A percentile compares a stretch with the other conserved stretches of the same genome.
phyloP scores from a whole-genome alignment of 2,113 vertebrate genomes.

The Colaptes auratus region DNA sequence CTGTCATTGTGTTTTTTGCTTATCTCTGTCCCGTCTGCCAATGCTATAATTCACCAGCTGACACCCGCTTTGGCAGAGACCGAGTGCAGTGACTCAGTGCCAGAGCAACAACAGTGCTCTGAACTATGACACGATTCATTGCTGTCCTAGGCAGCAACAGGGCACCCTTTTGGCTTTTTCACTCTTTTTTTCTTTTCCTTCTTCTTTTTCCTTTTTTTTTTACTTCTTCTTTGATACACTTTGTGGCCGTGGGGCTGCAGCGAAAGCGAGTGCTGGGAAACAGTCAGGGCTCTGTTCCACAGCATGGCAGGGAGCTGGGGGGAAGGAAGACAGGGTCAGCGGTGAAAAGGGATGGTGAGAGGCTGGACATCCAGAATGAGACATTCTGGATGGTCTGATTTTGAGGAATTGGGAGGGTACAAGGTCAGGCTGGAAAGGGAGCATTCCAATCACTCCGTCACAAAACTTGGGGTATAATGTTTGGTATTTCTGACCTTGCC shows the following conservation, averaged over 20 bases:
- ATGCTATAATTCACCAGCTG: slow-evolving; percentile 83
- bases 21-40: slow-evolving; percentile 83
- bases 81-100: slow-evolving; percentile 66
- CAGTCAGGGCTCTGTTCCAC: slow-evolving; percentile 41
- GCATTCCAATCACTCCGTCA: slow-evolving; percentile 1
- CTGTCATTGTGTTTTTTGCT: slow-evolving; percentile 84
- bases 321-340: slow-evolving; percentile 20
- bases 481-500: slow-evolving; percentile 19
- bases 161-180: slow-evolving; percentile 32
- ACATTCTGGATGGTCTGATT: slow-evolving; percentile 36
- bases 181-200: not conserved
- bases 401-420: slow-evolving; percentile 8
- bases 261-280: not conserved
- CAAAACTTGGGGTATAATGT: slow-evolving; percentile 33
- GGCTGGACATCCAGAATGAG: not conserved
- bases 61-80: slow-evolving; percentile 81
- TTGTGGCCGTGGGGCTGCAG: not conserved
- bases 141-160: slow-evolving; percentile 69
- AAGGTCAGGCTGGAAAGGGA: slow-evolving; percentile 39
- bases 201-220: not conserved
- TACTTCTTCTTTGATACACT: not conserved
- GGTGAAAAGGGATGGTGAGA: slow-evolving; percentile 3
- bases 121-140: slow-evolving; percentile 80
- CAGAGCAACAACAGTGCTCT: slow-evolving; percentile 72
- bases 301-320: not conserved